Conservation (phyloP, 2,797 vertebrate genomes). For the Enteromius unitaeniatus region DNA sequence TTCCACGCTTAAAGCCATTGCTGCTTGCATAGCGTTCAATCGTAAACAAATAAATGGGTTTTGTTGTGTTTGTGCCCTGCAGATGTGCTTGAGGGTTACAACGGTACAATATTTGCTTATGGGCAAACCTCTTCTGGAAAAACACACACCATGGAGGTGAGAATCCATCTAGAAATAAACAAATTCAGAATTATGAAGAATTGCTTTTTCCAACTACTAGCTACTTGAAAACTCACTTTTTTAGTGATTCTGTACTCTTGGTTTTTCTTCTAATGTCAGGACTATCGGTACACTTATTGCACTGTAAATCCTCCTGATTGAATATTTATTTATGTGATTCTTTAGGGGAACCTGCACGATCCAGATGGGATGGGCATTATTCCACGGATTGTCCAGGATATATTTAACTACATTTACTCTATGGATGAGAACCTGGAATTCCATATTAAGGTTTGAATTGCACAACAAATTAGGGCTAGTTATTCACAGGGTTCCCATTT, state of each 20-base stretch:
- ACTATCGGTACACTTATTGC: background rate
- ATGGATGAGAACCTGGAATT: slow-evolving; percentile 99
- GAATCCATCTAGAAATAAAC: slow-evolving; percentile 1
- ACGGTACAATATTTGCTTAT: slow-evolving; percentile 99
- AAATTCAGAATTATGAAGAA: background rate
- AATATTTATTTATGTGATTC: slow-evolving; percentile 44
- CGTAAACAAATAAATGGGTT: background rate
- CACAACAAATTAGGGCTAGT: background rate
- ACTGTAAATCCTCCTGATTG: background rate
- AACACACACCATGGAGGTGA: slow-evolving; percentile 99
- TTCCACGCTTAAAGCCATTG: background rate
- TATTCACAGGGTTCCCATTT: background rate
- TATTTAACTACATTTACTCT: slow-evolving; percentile 99
- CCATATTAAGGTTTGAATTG: slow-evolving; percentile 87
- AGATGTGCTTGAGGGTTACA: slow-evolving; percentile 98
- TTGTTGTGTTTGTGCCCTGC: slow-evolving; percentile 5
- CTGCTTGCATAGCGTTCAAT: background rate
- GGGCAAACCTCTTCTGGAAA: slow-evolving; percentile 98
- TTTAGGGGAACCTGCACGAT: slow-evolving; percentile 92
- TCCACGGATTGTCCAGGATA: slow-evolving; percentile 95
- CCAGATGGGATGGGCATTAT: slow-evolving; percentile 96
- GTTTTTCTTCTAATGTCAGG: background rate
- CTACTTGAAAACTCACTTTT: background rate
- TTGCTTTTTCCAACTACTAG: background rate
- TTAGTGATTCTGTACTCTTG: background rate